Percentiles rank a stretch among this genome's conserved stretches.
Evolutionary conservation across 2,888 invertebrate species (phyloP).

Genomic region (Cheilosia vernalis): DNA sequence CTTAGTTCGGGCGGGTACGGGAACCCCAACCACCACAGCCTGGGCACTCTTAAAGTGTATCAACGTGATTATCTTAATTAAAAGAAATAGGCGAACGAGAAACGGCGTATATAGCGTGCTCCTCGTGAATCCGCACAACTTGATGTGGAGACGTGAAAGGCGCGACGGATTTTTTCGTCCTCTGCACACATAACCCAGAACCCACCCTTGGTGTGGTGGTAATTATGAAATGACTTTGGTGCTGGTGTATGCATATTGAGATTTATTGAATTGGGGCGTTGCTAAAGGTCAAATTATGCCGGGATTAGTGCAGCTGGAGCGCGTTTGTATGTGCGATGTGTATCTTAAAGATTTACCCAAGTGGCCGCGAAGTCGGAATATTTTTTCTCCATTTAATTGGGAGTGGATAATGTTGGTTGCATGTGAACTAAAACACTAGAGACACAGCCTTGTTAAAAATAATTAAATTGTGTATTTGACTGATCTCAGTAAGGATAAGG

Average conservation of each 20-base stretch:
- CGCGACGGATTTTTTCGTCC: slow-evolving; percentile 23
- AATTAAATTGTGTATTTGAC: not conserved
- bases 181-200: slow-evolving; percentile 10
- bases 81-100: slow-evolving; percentile 50
- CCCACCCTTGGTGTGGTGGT: slow-evolving; percentile 33
- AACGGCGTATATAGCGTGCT: slow-evolving; percentile 4
- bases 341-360: slow-evolving; percentile 23
- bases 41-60: slow-evolving; percentile 36
- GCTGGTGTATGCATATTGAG: slow-evolving; percentile 28
- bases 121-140: not conserved
- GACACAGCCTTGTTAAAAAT: not conserved
- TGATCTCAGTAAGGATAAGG: not conserved
- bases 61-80: slow-evolving; percentile 68
- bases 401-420: slow-evolving; percentile 5
- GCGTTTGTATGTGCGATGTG: not conserved
- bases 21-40: not conserved
- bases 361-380: not conserved
- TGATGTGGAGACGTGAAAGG: not conserved
- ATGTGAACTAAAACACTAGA: not conserved
- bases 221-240: slow-evolving; percentile 43
- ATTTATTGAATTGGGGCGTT: slow-evolving; percentile 44
- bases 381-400: slow-evolving; percentile 27
- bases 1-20: not conserved
- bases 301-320: slow-evolving; percentile 7
- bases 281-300: slow-evolving; percentile 49